phyloP scores from a whole-genome alignment of 1,140 invertebrate genomes.

The Zaprionus nigranus region DNA sequence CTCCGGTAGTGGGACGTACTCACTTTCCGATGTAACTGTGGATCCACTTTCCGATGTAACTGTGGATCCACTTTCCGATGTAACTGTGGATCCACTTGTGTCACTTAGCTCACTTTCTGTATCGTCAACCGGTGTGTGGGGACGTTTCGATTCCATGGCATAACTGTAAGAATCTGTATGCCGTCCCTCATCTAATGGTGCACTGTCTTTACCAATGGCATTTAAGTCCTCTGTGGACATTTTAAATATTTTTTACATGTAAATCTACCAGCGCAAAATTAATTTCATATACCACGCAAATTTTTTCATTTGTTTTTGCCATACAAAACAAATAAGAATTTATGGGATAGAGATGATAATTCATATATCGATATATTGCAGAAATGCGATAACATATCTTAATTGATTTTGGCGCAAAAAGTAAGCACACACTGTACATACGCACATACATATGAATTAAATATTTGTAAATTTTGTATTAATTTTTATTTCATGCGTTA shows the following conservation, averaged over 20 bases:
- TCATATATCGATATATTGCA: constrained; percentile 10
- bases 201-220: not conserved
- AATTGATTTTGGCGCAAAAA: not conserved
- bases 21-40: constrained; percentile 46
- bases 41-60: constrained; percentile 60
- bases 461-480: not conserved
- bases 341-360: constrained; percentile 19
- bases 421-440: not conserved
- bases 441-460: not conserved
- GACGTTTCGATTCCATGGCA: not conserved
- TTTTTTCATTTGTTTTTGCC: not conserved
- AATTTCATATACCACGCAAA: not conserved
- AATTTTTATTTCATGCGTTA: no score
- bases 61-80: constrained; percentile 54
- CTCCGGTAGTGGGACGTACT: not conserved
- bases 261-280: not conserved
- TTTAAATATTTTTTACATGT: constrained; percentile 7
- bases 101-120: constrained; percentile 41
- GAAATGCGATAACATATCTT: constrained; percentile 18
- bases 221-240: constrained; percentile 6
- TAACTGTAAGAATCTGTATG: not conserved
- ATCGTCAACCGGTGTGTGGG: constrained; percentile 54
- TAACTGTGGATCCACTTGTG: constrained; percentile 54
- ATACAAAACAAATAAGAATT: not conserved
- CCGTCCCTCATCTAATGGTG: not conserved